Evolutionary conservation across 1,140 invertebrate genomes (phyloP), one percentile per base, ranked within the genome.

Genomic region (Cyclina sinensis): DNA sequence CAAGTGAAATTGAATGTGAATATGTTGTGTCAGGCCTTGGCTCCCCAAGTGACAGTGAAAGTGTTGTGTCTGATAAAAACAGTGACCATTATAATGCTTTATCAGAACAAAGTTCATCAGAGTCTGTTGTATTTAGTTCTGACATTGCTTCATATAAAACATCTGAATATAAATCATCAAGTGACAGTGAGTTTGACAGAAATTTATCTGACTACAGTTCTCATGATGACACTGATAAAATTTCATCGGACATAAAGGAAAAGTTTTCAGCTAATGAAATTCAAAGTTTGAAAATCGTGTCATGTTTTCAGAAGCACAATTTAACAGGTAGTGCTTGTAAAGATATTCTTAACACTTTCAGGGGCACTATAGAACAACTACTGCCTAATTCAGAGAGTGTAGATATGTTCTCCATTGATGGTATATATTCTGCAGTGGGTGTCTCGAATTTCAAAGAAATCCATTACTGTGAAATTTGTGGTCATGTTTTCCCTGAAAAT

Each of bases 241-340:
- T 73, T 73, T 73, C 68, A 73, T 73, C 68, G 32, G 68, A 73
- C 68, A 73, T 73, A 73, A 73, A 73, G 32, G 68, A 73, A 30
- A 73, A 73, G 68, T 73, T 73, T 37, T 73, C 68, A 73, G 68
- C 68, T 73, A 73, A 73, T 73, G 68, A 73, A 73, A 73, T 73
- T 30, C 18, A 73, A 35, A 35, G 18, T 73, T 78, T 78, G 43
- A 78, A 78, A 48, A 78, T 78, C 18, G 7, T 78, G 37, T 78
- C 74, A 46, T 78, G 74, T 48, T 78, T 78, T 48, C 74, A 48
- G 74, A 43, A 48, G 39, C 74, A 78, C 74, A 78, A 78, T 48
- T 48, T 78, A 27, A 46, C 74, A 46, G 74, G 7, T 18, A 78
- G 74, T 78, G 74, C 74, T 78, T 78, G 7, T 48, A 48, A 48